Base-by-base conservation (phyloP, 2,797 vertebrate genomes). In the Hemibagrus guttatus region DNA sequence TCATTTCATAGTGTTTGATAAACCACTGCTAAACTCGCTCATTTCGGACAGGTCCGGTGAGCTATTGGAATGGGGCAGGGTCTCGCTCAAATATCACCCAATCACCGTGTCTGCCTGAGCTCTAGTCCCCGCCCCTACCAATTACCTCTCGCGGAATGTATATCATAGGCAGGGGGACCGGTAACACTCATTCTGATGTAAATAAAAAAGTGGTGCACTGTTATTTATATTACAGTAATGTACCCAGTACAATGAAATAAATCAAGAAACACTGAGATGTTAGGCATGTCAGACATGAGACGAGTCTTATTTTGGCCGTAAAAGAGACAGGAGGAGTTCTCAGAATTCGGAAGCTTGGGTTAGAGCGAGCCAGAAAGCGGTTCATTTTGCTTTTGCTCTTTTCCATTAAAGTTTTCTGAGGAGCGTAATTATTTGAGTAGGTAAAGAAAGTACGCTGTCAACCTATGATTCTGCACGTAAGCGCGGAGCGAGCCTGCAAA, bases 401-500 rank as follows among this genome's bases (percentile, higher is more conserved):
- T 63, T 52, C n/a, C 31, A 63, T 86, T n/a, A 71, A 61, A 21
- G 49, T 59, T 82, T 75, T 74, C 19, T 14, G 58, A 81, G 52
- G 49, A 84, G 42, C 64, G 19, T 23, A 6, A 72, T 87, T 85
- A 28, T 83, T 89, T 90, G 81, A 84, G 13, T 84, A 88, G 91
- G 89, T 91, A 19, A 54, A 54, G 52, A 71, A 87, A 68, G 87
- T 63, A 39, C 86, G 56, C 56, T 35, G 86, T 78, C 80, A 91
- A 91, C 94, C 89, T 93, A 96, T 96, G 96, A 92, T 91, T 90
- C 91, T 92, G 88, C 91, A 90, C 92, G 92, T 91, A 89, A 86
- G 88, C 85, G 89, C 76, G 86, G 91, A 91, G 90, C 91, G 90
- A 87, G 92, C 92, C 95, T 94, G 95, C 96, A 95, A 91, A 97